Evolutionary conservation across 2,888 invertebrate genomes (phyloP), one percentile per base, ranked within the genome.

Genomic region (Branchipolynoe longqiensis): DNA sequence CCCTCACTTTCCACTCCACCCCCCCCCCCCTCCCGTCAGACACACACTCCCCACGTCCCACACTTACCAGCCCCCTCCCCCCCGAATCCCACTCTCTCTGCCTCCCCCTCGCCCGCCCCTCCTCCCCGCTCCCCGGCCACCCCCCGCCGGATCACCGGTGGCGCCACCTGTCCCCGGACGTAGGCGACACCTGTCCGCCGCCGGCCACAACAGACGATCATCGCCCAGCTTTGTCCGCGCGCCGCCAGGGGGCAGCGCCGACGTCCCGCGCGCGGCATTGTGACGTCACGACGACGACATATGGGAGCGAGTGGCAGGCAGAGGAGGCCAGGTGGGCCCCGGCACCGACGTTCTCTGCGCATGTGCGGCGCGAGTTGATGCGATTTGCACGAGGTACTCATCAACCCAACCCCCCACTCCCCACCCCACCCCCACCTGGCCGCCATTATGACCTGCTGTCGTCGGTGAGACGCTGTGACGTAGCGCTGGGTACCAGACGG

Each of bases 211-310:
- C 69, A 36, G 69, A 33, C 69, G 36, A 69, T 69, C 69, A 69
- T 38, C 69, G n/a, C 38, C 33, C 22, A 33, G 69, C 69, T 69
- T 69, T 69, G 69, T 69, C 36, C 25, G 4, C 36, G 33, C 36
- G 18, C 69, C 69, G 18, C 38, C 69, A 69, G 69, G 69, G 69
- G 69, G 38, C 62, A 4, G 6, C 1, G 18, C 28, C 25, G 36
- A 69, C 69, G 69, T 69, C 8, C 36, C n/a, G 22, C 62, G 18
- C n/a, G 62, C 25, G 28, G 36, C 69, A 36, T 69, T 69, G 69
- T 69, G 69, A 69, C 69, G 38, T 69, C 69, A 69, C 69, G 69
- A 69, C 36, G 36, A 36, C 69, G 69, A 36, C 69, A 69, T 69
- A 69, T 69, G 69, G 69, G 69, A 12, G 22, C 14, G n/a, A n/a